These are phyloP conservation scores for Hypomesus transpacificus DNA, from an alignment of 2,113 vertebrate species.

Conservation along the genomic window DNA sequence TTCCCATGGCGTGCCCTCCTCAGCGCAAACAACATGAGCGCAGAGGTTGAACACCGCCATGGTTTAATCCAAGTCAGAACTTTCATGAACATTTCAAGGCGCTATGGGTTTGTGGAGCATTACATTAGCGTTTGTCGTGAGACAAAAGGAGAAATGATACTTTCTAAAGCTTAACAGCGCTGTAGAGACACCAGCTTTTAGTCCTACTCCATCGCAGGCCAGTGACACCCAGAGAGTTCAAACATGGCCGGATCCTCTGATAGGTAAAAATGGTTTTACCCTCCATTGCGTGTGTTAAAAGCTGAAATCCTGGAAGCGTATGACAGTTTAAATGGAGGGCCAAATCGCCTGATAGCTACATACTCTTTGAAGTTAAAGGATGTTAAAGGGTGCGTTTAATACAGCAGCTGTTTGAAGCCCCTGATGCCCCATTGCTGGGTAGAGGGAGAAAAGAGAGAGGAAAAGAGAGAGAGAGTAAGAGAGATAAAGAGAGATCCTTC, in stretches of 20 bases:
- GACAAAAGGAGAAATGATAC: constrained; percentile 8
- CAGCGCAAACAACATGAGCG: constrained; percentile 19
- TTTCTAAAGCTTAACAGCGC: constrained; percentile 18
- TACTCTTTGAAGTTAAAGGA: constrained; percentile 36
- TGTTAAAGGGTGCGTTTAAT: constrained; percentile 34
- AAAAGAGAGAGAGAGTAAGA: not conserved
- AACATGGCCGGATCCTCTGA: not conserved
- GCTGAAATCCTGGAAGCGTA: constrained; percentile 22
- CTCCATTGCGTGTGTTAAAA: not conserved
- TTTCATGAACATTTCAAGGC: constrained; percentile 8
- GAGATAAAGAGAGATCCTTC: not conserved
- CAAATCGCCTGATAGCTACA: not conserved
- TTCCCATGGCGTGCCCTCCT: constrained; percentile 18
- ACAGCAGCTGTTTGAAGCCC: not conserved
- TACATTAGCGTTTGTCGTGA: constrained; percentile 42
- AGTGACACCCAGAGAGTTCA: constrained; percentile 20
- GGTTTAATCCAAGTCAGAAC: constrained; percentile 21
- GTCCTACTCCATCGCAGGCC: constrained; percentile 20
- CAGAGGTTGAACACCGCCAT: constrained; percentile 16
- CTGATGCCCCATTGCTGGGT: not conserved
- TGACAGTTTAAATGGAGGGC: constrained; percentile 20
- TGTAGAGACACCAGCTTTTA: constrained; percentile 23
- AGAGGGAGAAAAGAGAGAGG: not conserved
- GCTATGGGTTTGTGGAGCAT: constrained; percentile 19
- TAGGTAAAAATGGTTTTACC: not conserved